These are phyloP conservation scores for Ceryle rudis DNA, from an alignment of 2,797 vertebrate genomes.

Conservation along the genomic window DNA sequence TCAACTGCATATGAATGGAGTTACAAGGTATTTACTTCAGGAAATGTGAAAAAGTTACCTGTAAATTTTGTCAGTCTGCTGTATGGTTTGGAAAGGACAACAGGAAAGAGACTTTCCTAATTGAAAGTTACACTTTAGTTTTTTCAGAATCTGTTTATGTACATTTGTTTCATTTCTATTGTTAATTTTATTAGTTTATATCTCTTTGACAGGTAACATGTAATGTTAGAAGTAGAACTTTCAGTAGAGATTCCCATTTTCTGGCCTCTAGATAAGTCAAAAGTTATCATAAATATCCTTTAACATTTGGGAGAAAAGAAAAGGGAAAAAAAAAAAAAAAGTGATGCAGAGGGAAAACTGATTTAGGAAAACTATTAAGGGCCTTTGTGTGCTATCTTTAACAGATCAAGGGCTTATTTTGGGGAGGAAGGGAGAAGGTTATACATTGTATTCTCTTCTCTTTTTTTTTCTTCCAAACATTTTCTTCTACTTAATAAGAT, in stretches of 20 bases:
- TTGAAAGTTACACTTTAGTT: not conserved
- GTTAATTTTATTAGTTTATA: not conserved
- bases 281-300: not conserved
- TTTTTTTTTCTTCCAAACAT: not conserved
- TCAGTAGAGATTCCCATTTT: not conserved
- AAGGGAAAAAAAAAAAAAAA: not conserved
- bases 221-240: not conserved
- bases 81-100: not conserved
- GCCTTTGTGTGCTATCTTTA: not conserved
- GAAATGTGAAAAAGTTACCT: constrained; percentile 18
- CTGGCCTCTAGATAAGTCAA: not conserved
- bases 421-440: not conserved
- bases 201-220: not conserved
- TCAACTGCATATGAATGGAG: constrained; percentile 34
- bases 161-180: not conserved
- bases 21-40: constrained; percentile 10
- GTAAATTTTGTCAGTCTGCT: not conserved
- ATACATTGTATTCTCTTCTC: not conserved
- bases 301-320: not conserved
- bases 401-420: not conserved
- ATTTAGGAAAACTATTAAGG: not conserved
- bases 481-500: constrained; percentile 15
- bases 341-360: not conserved
- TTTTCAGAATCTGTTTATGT: not conserved
- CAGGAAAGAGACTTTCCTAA: not conserved